Evolutionary conservation across 1,140 invertebrate species (phyloP).

Genomic region (Pseudobourletiella spinata): DNA sequence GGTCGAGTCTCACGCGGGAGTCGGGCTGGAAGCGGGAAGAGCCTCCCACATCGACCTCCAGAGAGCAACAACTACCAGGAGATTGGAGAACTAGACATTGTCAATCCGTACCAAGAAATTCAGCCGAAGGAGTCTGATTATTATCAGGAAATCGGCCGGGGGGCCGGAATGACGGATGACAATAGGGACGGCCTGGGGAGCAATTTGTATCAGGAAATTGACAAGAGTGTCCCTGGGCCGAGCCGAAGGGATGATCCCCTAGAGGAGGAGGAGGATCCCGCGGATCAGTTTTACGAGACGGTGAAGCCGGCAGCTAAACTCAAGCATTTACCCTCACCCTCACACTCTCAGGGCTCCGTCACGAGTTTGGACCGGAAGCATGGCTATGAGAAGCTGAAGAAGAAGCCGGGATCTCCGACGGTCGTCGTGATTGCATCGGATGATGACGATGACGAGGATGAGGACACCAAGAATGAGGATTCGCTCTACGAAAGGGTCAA

Average conservation of each 20-base stretch:
- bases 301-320: conserved; percentile 11
- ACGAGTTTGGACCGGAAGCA: conserved; percentile 29
- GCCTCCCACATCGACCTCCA: not conserved
- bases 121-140: conserved; percentile 16
- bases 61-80: conserved; percentile 21
- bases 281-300: conserved; percentile 32
- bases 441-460: conserved; percentile 27
- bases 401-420: conserved; percentile 8
- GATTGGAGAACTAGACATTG: conserved; percentile 15
- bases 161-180: not conserved
- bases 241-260: not conserved
- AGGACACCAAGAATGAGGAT: conserved; percentile 14
- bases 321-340: not conserved
- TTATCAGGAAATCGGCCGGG: conserved; percentile 22
- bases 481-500: conserved; percentile 31
- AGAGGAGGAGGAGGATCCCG: conserved; percentile 28
- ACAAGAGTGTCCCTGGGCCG: not conserved
- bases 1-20: not conserved
- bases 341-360: not conserved
- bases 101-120: conserved; percentile 26
- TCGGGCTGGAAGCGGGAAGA: not conserved
- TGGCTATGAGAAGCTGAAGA: conserved; percentile 34
- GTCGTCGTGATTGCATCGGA: not conserved
- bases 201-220: conserved; percentile 30
- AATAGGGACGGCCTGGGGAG: not conserved